Conservation (phyloP, 2,797 vertebrate species). For the Gephyroberyx darwinii region DNA sequence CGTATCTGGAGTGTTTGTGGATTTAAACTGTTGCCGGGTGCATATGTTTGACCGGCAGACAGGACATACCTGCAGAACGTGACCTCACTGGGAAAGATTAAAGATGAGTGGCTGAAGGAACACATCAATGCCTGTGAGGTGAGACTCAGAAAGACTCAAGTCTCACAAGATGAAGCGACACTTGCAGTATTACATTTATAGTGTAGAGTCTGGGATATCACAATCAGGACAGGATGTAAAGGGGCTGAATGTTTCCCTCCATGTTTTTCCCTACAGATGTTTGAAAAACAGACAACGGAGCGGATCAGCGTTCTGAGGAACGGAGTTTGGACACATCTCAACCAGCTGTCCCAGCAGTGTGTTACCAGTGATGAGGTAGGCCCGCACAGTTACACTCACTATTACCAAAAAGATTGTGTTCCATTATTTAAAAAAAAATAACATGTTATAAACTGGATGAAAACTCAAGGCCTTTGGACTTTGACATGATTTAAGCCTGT, state of each 20-base stretch:
- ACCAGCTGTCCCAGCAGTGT: slow-evolving; percentile 92
- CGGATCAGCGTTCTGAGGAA: slow-evolving; percentile 90
- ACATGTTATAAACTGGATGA: not conserved
- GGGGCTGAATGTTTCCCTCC: not conserved
- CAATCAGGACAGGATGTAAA: not conserved
- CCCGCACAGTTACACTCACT: not conserved
- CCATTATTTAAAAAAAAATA: not conserved
- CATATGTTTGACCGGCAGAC: slow-evolving; percentile 76
- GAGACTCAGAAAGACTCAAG: slow-evolving; percentile 23
- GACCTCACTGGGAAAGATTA: slow-evolving; percentile 79
- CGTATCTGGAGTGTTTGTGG: not conserved
- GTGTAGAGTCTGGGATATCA: not conserved
- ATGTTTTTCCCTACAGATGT: slow-evolving; percentile 74
- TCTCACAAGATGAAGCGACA: not conserved
- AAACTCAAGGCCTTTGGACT: not conserved
- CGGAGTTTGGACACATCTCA: slow-evolving; percentile 91
- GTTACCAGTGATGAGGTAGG: slow-evolving; percentile 90
- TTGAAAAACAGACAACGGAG: slow-evolving; percentile 90
- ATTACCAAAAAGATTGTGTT: not conserved
- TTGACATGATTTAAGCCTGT: slow-evolving; percentile 4
- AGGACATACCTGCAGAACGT: slow-evolving; percentile 85
- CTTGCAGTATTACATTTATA: not conserved
- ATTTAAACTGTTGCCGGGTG: not conserved
- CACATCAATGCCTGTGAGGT: slow-evolving; percentile 91
- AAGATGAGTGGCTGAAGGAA: slow-evolving; percentile 91